Evolutionary conservation across 2,797 vertebrate species (phyloP).

Genomic region (Mormyrops attenuatus): DNA sequence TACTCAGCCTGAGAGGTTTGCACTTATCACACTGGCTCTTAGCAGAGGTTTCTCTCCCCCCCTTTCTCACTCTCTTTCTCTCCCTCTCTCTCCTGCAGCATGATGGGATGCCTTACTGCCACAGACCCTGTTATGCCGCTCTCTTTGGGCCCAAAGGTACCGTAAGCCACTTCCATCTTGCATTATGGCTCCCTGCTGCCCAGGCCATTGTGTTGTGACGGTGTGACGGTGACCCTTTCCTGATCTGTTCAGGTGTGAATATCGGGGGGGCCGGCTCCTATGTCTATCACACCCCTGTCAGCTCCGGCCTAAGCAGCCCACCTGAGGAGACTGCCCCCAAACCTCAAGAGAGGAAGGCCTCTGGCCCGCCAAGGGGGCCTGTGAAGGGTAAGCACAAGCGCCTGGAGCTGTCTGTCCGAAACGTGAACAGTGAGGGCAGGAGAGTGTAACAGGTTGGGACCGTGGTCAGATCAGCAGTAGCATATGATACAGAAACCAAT

Average conservation of each 20-base stretch:
- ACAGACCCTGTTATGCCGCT: constrained; percentile 73
- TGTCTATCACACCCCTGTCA: constrained; percentile 77
- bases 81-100: constrained; percentile 60
- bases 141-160: constrained; percentile 73
- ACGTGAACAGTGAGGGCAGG: not conserved
- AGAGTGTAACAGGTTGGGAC: not conserved
- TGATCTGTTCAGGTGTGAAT: constrained; percentile 74
- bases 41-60: not conserved
- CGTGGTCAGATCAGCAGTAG: not conserved
- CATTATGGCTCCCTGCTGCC: not conserved
- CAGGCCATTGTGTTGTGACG: not conserved
- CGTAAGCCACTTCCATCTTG: constrained; percentile 10
- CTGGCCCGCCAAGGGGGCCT: constrained; percentile 60
- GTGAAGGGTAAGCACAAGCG: constrained; percentile 73
- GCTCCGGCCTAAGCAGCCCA: constrained; percentile 56
- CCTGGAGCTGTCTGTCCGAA: not conserved
- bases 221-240: not conserved
- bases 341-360: constrained; percentile 69
- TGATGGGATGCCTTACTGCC: constrained; percentile 82
- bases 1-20: not conserved
- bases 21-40: not conserved
- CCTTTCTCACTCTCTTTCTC: not conserved
- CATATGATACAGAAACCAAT: not conserved
- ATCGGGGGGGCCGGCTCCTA: constrained; percentile 91
- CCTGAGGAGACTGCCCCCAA: constrained; percentile 61